Base-by-base conservation (phyloP, 2,888 invertebrate genomes). In the Synanthedon tipuliformis region DNA sequence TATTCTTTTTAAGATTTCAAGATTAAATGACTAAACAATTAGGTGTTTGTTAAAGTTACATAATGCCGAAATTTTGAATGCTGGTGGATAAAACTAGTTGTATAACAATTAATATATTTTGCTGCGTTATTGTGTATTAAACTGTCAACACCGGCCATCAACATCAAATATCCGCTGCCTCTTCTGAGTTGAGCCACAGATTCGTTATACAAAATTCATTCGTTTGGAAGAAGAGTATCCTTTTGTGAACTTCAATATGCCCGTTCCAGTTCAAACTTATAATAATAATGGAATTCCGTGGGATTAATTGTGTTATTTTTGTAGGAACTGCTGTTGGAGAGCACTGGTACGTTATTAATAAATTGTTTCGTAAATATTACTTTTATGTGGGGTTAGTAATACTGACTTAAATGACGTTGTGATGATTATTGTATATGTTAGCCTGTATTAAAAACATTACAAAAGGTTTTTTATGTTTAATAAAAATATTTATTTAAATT, bases 241-340 rank as follows among this genome's bases (percentile, higher is more conserved):
- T 78, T 34, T 80, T 80, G 74, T 74, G 56, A 63, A 69, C 69
- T 73, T 69, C 69, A 70, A 73, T 73, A 71, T 68, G 66, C 65
- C 61, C 58, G 68, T 67, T 67, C 71, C 68, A 69, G 52, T 56
- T 55, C 50, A 73, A 81, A 79, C 75, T 78, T 75, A 73, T 68
- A 73, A 79, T 78, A 80, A 80, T 75, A 79, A 71, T 64, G 65
- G 69, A 71, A 77, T 74, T 69, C 69, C 63, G 67, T 60, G 53
- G 63, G 71, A 78, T 80, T 80, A 81, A 81, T 77, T 77, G 75
- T 76, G 72, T 79, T 81, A 81, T 83, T 82, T 80, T 76, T 78
- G 68, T 69, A 63, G 64, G 67, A 63, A 55, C 54, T 61, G 63
- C 74, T 74, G 78, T 78, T 69, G 57, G 60, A 53, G 65, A 58